Evolutionary conservation across 1,140 invertebrate genomes (phyloP), one percentile per base, ranked within the genome.

Genomic region (Drosophila obscura): DNA sequence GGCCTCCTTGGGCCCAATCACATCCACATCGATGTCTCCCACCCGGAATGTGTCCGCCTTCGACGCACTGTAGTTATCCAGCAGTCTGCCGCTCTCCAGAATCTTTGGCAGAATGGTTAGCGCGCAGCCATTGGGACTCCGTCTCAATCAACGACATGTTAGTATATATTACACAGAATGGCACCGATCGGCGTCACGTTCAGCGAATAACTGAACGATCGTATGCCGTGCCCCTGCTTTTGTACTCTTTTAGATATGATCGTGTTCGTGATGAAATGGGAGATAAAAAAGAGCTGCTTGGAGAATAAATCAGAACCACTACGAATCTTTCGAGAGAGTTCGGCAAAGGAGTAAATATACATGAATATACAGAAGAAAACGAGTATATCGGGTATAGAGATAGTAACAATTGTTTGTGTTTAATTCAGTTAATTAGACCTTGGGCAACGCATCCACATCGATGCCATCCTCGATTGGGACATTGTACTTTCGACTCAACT

Each of bases 1-100:
- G 5, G 90, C 90, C 50, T 91, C 90, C 0, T 75, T 61, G 1
- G 28, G n/a, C 0, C 83, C 85, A 13, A 91, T 90, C 0, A 85
- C 60, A 50, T 77, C 62, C 0, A 91, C 62, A 0, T 76, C 49
- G 24, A 91, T 81, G 45, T 60, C 39, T 0, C 39, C 28, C 13
- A 91, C 61, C 1, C 60, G 16, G 41, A 91, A 81, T 8, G 65
- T 74, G 13, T 63, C 15, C 0, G 24, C 31, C 35, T 72, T 59
- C 0, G 50, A 16, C 1, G 68, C 51, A 5, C 48, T 52, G 43
- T 73, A 80, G 53, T 83, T 72, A 4, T 78, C 75, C 26, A 82
- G 22, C 6, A 91, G 55, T 11, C 68, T 53, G 0, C 82, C 77
- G 9, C 41, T 51, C 16, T 31, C 49, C 0, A 90, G 31, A 24